Percentiles rank a stretch among this genome's conserved stretches.
Conservation (phyloP, 2,113 vertebrate genomes). For the Manacus vitellinus region DNA sequence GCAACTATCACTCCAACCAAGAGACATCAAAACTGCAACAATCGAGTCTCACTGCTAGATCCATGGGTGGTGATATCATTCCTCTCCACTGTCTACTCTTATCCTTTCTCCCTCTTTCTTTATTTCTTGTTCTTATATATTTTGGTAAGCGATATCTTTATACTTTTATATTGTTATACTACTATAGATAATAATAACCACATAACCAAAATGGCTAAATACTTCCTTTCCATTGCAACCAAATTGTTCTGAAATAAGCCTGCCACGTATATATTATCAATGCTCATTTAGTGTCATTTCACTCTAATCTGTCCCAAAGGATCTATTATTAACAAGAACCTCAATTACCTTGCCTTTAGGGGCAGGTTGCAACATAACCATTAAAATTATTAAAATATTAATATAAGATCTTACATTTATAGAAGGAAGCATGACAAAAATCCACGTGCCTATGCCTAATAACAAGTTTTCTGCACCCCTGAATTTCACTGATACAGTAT, state of each 20-base stretch:
- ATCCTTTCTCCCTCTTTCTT: background rate
- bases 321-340: background rate
- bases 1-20: background rate
- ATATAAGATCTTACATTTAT: background rate
- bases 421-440: background rate
- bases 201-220: background rate
- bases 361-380: background rate
- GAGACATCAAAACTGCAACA: background rate
- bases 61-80: background rate
- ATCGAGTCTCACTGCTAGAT: background rate
- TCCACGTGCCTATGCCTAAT: background rate
- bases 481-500: background rate
- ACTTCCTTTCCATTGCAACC: background rate
- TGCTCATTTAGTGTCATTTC: background rate
- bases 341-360: background rate
- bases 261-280: background rate
- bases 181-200: background rate
- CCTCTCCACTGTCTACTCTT: background rate
- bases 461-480: background rate
- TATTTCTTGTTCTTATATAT: background rate
- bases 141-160: background rate
- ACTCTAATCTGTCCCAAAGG: background rate
- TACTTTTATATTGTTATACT: background rate
- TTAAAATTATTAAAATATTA: background rate
- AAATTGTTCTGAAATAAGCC: background rate